A percentile compares a stretch with the other conserved stretches of the same genome.
These are phyloP conservation scores for Drosophila seclusa DNA, from an alignment of 2,888 invertebrate species.

Conservation along the genomic window DNA sequence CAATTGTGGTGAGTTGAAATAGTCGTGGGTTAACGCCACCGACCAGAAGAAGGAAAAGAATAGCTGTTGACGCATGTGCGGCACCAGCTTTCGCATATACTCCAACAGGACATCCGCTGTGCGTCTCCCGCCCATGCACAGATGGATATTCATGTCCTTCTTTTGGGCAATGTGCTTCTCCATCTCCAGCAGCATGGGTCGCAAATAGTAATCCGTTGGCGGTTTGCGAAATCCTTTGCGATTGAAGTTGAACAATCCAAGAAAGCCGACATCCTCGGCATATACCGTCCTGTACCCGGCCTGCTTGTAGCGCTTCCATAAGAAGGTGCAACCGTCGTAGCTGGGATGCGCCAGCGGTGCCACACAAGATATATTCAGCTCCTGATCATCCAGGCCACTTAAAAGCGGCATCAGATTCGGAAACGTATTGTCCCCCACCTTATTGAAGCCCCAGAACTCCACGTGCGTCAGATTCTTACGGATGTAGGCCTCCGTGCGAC, in stretches of 20 bases:
- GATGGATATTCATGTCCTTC: constrained; percentile 68
- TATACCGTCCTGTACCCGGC: constrained; percentile 91
- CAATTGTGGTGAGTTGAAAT: constrained; percentile 90
- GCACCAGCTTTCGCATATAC: constrained; percentile 89
- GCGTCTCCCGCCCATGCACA: constrained; percentile 85
- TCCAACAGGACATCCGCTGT: constrained; percentile 90
- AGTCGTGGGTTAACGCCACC: constrained; percentile 93
- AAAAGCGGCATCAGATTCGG: constrained; percentile 94
- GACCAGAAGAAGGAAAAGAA: constrained; percentile 95
- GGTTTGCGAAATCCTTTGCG: constrained; percentile 91
- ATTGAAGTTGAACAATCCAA: constrained; percentile 93
- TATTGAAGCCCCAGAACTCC: constrained; percentile 95
- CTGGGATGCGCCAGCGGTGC: constrained; percentile 85
- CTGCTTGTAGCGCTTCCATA: constrained; percentile 92
- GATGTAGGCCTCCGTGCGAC: constrained; percentile 88
- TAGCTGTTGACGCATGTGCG: constrained; percentile 86
- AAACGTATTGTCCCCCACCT: constrained; percentile 97
- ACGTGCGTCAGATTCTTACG: constrained; percentile 85
- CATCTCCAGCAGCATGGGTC: constrained; percentile 90
- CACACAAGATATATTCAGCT: constrained; percentile 89
- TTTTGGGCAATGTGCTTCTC: constrained; percentile 89
- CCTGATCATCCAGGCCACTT: constrained; percentile 89
- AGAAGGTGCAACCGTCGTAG: constrained; percentile 92
- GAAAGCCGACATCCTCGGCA: constrained; percentile 92
- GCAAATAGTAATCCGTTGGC: constrained; percentile 94